Base-by-base conservation (phyloP, 2,113 vertebrate species). In the Ploceus nigricollis region DNA sequence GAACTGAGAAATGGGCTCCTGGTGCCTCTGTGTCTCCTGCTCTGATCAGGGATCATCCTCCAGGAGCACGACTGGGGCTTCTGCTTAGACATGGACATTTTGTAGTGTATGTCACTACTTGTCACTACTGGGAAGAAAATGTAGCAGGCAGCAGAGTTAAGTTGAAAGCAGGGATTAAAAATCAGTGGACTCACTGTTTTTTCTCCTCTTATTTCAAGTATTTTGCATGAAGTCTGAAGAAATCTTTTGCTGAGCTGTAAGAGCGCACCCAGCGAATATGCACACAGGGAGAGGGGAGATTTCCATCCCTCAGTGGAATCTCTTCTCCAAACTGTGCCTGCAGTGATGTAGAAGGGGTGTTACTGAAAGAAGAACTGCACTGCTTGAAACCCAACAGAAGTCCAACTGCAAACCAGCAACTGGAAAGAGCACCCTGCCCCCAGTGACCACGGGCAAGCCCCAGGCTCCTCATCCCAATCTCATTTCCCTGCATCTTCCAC, bases 191-290 rank as follows among this genome's bases (percentile, higher is more conserved):
- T 96, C 25, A 88, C 42, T 56, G 4, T 10, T 71, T 66, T 40
- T 37, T 25, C 16, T 54, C 9, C 15, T 89, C 48, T 89, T 78
- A 14, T 87, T 95, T 89, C 69, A 64, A 96, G 90, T 5, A 8
- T 31, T 77, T 76, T 82, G 15, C 14, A 1, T n/a, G 21, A 87
- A 71, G 44, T 78, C 64, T 94, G 92, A 93, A 82, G 85, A 66
- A 66, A 35, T 21, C 53, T 45, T 39, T 17, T 35, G 73, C 84
- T 40, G 51, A 86, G 75, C 82, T 81, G 50, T 16, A 54, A 24
- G 42, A 64, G 42, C 1, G 0, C 58, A 40, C 30, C 47, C 75
- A 65, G 61, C 0, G 0, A 69, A 57, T 33, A 1, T 0, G 3
- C 17, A 5, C 64, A 5, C 16, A 6, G 35, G 24, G n/a, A 56